phyloP scores from a whole-genome alignment of 1,140 invertebrate species.

The Wiebesia pumilae region DNA sequence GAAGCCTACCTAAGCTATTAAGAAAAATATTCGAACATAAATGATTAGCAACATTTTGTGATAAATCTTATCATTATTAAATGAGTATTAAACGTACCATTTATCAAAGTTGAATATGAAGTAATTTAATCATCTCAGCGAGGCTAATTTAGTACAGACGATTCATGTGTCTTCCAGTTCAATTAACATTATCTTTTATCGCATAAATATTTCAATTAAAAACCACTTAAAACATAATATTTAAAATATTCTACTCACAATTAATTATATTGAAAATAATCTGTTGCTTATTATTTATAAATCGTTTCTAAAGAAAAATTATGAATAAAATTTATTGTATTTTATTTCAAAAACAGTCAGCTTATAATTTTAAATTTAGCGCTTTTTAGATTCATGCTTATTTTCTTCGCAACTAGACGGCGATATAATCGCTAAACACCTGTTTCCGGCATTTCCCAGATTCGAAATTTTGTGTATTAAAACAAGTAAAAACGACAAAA shows the following conservation, averaged over 20 bases:
- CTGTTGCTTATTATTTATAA: not conserved
- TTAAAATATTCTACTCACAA: not conserved
- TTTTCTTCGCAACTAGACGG: not conserved
- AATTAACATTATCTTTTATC: too few species aligned
- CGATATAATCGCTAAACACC: not conserved
- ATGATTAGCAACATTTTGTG: not conserved
- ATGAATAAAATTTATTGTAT: not conserved
- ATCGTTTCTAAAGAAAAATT: not conserved
- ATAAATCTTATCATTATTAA: not conserved
- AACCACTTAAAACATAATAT: not conserved
- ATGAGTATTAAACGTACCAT: not conserved
- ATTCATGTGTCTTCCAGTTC: not conserved
- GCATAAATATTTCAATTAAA: not conserved
- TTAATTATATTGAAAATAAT: not conserved
- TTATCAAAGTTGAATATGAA: not conserved
- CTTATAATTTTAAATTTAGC: not conserved
- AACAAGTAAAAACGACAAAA: conserved; percentile 5
- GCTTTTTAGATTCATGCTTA: not conserved
- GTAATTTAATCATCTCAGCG: not conserved
- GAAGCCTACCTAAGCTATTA: too few species aligned
- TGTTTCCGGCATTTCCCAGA: conserved; percentile 19
- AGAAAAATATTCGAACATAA: not conserved
- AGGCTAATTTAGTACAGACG: not conserved
- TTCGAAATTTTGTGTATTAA: conserved; percentile 22
- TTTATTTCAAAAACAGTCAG: not conserved